Conservation (phyloP, 2,797 vertebrate species). For the Girardinus metallicus region DNA sequence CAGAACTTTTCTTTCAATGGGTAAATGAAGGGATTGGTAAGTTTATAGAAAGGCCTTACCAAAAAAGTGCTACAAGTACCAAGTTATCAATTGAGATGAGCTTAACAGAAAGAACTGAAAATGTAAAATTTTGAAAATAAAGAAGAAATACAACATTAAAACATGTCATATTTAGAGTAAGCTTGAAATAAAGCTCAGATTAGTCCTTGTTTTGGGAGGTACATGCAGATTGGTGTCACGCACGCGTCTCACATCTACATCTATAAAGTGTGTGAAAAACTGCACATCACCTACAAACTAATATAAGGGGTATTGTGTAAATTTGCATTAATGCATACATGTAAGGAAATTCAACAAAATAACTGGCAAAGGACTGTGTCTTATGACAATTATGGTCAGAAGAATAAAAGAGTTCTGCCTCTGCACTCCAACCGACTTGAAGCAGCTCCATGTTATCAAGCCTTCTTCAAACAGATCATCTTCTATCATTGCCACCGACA, state of each 20-base stretch:
- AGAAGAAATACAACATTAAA: not conserved
- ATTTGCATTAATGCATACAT: not conserved
- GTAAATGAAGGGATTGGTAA: too few species aligned
- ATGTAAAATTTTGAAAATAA: slow-evolving; percentile 3
- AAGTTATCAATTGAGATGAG: not conserved
- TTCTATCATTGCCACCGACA: slow-evolving; percentile 5
- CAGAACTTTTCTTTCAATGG: not conserved
- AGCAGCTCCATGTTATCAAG: not conserved
- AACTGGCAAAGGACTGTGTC: too few species aligned
- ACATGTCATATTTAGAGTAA: slow-evolving; percentile 6
- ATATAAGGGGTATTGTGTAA: not conserved
- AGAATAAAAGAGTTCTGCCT: not conserved
- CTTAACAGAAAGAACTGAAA: not conserved
- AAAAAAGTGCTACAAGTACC: not conserved
- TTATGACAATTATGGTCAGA: not conserved
- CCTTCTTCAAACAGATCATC: slow-evolving; percentile 1
- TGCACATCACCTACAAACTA: slow-evolving; percentile 5
- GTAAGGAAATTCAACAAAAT: not conserved
- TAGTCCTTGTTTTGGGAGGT: slow-evolving; percentile 9
- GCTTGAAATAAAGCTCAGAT: slow-evolving; percentile 18
- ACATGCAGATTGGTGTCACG: slow-evolving; percentile 29
- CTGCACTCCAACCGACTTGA: too few species aligned
- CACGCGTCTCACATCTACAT: slow-evolving; percentile 18
- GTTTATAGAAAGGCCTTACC: not conserved
- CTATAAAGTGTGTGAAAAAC: slow-evolving; percentile 15